Conservation (phyloP, 2,888 invertebrate genomes). For the Tanaodytes sp. region DNA sequence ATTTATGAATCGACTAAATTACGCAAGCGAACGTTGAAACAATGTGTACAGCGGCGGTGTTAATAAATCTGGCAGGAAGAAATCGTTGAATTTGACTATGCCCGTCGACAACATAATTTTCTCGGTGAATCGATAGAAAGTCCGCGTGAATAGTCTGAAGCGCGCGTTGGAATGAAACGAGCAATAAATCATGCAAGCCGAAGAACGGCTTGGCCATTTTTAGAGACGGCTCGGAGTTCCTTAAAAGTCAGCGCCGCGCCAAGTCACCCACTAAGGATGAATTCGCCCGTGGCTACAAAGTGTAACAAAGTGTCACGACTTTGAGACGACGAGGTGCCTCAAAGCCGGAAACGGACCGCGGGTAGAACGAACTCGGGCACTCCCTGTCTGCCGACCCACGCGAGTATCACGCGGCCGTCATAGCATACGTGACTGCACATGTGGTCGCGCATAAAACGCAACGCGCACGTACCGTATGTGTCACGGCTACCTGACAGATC, state of each 20-base stretch:
- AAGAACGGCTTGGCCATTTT: no score
- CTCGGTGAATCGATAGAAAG: no score
- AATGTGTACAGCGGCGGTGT: no score
- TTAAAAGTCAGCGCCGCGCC: slow-evolving; percentile 14
- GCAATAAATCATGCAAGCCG: no score
- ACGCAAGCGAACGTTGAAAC: no score
- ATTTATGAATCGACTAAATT: no score
- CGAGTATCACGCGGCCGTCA: slow-evolving; percentile 62
- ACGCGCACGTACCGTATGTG: slow-evolving; percentile 36
- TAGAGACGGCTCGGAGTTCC: no score
- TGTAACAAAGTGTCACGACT: slow-evolving; percentile 37
- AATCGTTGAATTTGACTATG: no score
- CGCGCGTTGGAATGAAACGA: no score
- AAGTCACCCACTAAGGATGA: slow-evolving; percentile 34
- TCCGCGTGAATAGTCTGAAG: no score
- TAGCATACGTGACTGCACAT: slow-evolving; percentile 51
- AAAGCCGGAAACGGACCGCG: slow-evolving; percentile 36
- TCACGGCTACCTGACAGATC: slow-evolving; percentile 68
- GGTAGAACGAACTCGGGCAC: slow-evolving; percentile 60
- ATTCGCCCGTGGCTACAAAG: slow-evolving; percentile 25
- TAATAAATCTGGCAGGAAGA: no score
- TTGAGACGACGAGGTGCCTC: slow-evolving; percentile 23
- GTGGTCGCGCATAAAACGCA: slow-evolving; percentile 64
- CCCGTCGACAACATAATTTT: no score
- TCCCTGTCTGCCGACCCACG: slow-evolving; percentile 71